Conservation (phyloP, 2,113 vertebrate species). For the Boulengerochromis microlepis region DNA sequence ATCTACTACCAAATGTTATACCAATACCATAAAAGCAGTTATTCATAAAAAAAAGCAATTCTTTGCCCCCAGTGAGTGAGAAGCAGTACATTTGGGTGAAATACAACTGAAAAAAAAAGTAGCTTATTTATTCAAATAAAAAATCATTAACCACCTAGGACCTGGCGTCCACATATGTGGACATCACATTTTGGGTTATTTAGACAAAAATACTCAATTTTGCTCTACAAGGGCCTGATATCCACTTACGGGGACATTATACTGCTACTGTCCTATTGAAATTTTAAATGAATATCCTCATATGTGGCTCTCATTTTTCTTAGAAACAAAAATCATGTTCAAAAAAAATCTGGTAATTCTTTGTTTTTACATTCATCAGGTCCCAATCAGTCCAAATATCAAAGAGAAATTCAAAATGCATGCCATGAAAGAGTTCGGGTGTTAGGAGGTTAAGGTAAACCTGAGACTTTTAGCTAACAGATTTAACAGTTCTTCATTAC, state of each 20-base stretch:
- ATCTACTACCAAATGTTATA: background rate
- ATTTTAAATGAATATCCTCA: background rate
- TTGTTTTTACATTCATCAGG: background rate
- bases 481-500: background rate
- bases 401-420: background rate
- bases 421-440: background rate
- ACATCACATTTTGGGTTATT: too few relatives aligned
- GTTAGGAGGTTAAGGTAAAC: background rate
- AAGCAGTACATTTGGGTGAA: background rate
- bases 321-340: background rate
- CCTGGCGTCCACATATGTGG: too few relatives aligned
- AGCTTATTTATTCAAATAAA: background rate
- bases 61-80: background rate
- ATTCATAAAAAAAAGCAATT: background rate
- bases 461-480: background rate
- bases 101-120: background rate
- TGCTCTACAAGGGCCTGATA: too few relatives aligned
- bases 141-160: rapidly evolving
- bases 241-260: too few relatives aligned
- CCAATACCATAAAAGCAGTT: background rate
- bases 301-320: background rate
- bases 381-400: background rate
- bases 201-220: too few relatives aligned
- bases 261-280: background rate
- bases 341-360: background rate